Conservation (phyloP, 2,797 vertebrate genomes). For the Acanthopagrus latus region DNA sequence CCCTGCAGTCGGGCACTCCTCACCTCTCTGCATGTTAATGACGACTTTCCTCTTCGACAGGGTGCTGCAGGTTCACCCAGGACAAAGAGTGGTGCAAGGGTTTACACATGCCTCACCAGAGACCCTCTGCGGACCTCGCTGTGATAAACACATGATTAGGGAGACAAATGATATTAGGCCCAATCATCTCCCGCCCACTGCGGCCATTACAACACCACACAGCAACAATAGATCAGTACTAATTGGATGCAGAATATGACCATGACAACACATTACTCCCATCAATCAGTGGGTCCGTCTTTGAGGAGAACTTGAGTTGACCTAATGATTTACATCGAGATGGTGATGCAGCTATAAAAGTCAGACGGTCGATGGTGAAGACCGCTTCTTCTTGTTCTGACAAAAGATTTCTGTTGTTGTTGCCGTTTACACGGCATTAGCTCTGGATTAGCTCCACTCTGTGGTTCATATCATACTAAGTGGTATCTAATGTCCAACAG, state of each 20-base stretch:
- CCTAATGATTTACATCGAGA: constrained; percentile 78
- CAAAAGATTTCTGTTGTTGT: constrained; percentile 10
- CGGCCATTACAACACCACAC: constrained; percentile 89
- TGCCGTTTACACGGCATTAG: constrained; percentile 7
- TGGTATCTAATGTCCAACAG: not conserved
- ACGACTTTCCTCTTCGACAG: constrained; percentile 59
- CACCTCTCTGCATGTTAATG: constrained; percentile 77
- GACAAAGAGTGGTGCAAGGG: constrained; percentile 54
- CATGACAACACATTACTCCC: constrained; percentile 84
- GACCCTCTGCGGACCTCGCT: constrained; percentile 82
- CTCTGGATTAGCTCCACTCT: constrained; percentile 3
- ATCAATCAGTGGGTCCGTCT: constrained; percentile 85
- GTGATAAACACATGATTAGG: constrained; percentile 94
- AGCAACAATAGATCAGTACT: constrained; percentile 91
- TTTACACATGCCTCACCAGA: constrained; percentile 83
- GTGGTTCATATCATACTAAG: not conserved
- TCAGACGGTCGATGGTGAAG: constrained; percentile 32
- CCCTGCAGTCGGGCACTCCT: constrained; percentile 63
- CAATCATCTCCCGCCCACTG: constrained; percentile 92
- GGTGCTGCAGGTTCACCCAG: constrained; percentile 51
- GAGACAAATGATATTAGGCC: constrained; percentile 92
- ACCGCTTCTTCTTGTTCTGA: constrained; percentile 19
- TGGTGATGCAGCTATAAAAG: constrained; percentile 27
- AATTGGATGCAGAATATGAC: constrained; percentile 93
- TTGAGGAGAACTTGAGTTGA: constrained; percentile 85